phyloP scores from a whole-genome alignment of 2,888 invertebrate genomes.

The Polydesmus complanatus region DNA sequence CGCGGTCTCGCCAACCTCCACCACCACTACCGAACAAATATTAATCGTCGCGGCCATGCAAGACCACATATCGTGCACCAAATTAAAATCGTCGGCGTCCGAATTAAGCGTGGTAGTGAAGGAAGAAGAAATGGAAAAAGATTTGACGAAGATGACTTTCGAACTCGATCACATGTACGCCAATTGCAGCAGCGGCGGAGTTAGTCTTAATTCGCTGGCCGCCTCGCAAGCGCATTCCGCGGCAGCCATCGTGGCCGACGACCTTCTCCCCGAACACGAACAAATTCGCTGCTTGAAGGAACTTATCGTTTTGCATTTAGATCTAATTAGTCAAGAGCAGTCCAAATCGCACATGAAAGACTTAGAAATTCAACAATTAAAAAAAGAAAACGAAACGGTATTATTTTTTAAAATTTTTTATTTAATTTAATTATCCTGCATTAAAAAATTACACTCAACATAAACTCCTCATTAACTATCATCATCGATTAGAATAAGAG shows the following conservation, averaged over 20 bases:
- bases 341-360: slow-evolving; percentile 68
- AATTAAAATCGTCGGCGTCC: slow-evolving; percentile 10
- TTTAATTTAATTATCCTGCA: no score
- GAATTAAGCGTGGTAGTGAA: neutral
- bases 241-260: slow-evolving; percentile 8
- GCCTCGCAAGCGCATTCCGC: neutral
- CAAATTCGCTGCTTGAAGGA: slow-evolving; percentile 40
- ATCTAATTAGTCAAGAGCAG: slow-evolving; percentile 79
- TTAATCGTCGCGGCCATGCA: slow-evolving; percentile 23
- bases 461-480: no score
- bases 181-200: slow-evolving; percentile 30
- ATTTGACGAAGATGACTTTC: slow-evolving; percentile 23
- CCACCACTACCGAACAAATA: slow-evolving; percentile 11
- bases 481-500: no score
- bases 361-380: slow-evolving; percentile 53
- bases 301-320: slow-evolving; percentile 64
- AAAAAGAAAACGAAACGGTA: slow-evolving; percentile 66
- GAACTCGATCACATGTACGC: slow-evolving; percentile 60
- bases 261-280: slow-evolving; percentile 19
- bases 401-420: no score
- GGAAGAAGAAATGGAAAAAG: slow-evolving; percentile 5
- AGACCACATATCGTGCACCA: slow-evolving; percentile 23
- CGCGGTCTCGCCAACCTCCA: neutral
- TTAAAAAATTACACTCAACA: no score
- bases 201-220: slow-evolving; percentile 10